A percentile compares a stretch with the other conserved stretches of the same genome.
These are phyloP conservation scores for Stenodema calcarata DNA, from an alignment of 2,888 invertebrate genomes.

Conservation along the genomic window DNA sequence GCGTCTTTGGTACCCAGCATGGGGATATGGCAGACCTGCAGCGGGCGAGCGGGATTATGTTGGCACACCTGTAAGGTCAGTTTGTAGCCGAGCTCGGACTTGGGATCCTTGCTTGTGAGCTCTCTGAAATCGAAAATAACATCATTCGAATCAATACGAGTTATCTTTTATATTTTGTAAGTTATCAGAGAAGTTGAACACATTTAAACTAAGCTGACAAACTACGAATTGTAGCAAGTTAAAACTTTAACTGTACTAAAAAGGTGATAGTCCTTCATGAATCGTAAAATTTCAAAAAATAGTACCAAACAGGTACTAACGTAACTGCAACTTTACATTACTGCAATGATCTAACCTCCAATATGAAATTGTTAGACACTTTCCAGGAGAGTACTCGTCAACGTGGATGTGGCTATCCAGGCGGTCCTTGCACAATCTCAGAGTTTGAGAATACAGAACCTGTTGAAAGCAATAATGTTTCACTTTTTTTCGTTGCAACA, in stretches of 20 bases:
- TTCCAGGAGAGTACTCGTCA: slow-evolving; percentile 89
- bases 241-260: no score
- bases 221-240: no score
- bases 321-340: no score
- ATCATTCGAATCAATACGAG: no score
- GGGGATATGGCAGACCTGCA: slow-evolving; percentile 74
- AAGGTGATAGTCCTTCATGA: no score
- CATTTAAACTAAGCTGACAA: no score
- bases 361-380: slow-evolving; percentile 89
- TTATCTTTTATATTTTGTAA: no score
- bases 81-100: slow-evolving; percentile 86
- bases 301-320: no score
- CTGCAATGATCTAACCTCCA: slow-evolving; percentile 82
- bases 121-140: slow-evolving; percentile 61
- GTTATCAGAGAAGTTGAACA: no score
- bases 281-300: no score
- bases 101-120: slow-evolving; percentile 71
- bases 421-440: slow-evolving; percentile 85
- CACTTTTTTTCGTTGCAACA: no score
- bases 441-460: slow-evolving; percentile 84
- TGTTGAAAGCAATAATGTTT: neutral
- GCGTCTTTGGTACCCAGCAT: slow-evolving; percentile 72
- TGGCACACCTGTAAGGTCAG: slow-evolving; percentile 88
- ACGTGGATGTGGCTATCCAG: slow-evolving; percentile 87
- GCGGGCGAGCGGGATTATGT: slow-evolving; percentile 77